Base-by-base conservation (phyloP, 2,888 invertebrate species). In the Drosophila ezoana region DNA sequence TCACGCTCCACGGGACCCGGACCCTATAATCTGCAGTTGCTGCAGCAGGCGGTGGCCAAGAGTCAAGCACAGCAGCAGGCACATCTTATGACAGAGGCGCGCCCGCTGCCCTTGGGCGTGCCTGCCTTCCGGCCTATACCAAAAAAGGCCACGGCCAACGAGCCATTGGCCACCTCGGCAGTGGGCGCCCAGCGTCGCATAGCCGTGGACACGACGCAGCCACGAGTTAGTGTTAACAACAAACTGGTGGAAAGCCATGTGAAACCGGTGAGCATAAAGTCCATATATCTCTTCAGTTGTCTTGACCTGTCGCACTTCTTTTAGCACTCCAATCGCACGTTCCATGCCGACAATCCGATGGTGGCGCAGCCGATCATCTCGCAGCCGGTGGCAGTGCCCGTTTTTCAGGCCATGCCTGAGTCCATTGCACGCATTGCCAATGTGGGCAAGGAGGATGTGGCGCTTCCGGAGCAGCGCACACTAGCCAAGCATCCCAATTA, bases 111-210 rank as follows among this genome's bases (percentile, higher is more conserved):
- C 3, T 92, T 94, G 92, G 94, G 94, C 9, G 94, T 97, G 9
- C 97, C 97, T 35, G 95, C 96, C 0, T 97, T 97, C 92, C 95
- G 94, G 89, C 97, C 97, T 0, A 93, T 97, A 73, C 96, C 96
- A 44, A 94, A 95, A 23, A 95, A 94, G 8, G 40, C 62, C 1
- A 52, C 23, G 51, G 48, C n/a, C 43, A 67, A 56, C 32, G 62
- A 64, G 43, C 62, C 81, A 61, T 57, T 47, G 45, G 18, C 48
- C 37, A 45, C 57, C 1, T 13, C 45, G 0, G 8, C 45, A 0
- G 16, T 43, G 10, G 53, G 40, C 9, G 90, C 90, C 10, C 87
- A 90, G 68, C 77, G 91, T 16, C 84, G 92, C 44, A 81, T 90
- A 8, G 89, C 89, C 1, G 90, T 91, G 37, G 91, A 90, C 44